Conservation (phyloP, 2,888 invertebrate genomes). For the Thereva unica region DNA sequence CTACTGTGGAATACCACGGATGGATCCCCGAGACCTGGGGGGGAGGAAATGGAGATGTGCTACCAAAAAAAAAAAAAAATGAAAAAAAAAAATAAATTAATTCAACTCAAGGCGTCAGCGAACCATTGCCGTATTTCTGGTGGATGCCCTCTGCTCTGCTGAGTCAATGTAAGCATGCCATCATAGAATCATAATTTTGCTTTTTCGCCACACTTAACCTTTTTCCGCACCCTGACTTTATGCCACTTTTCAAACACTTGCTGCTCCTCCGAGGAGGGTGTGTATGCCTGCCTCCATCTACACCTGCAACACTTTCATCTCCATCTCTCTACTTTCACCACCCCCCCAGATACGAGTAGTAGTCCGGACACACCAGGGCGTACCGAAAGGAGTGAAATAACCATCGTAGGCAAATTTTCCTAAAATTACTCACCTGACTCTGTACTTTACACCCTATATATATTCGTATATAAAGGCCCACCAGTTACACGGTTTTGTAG, state of each 20-base stretch:
- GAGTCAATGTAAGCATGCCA: conserved; percentile 14
- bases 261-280: conserved; percentile 4
- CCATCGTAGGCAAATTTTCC: conserved; percentile 28
- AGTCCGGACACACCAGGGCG: background rate
- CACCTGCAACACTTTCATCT: too few species aligned
- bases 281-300: background rate
- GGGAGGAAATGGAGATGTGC: too few species aligned
- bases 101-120: conserved; percentile 19
- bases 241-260: conserved; percentile 12
- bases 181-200: conserved; percentile 14
- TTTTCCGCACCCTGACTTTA: conserved; percentile 9
- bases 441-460: conserved; percentile 14
- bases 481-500: conserved; percentile 11
- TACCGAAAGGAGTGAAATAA: conserved; percentile 9
- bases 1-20: too few species aligned
- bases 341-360: too few species aligned
- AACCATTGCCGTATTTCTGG: conserved; percentile 14
- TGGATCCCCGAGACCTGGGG: too few species aligned
- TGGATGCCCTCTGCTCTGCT: conserved; percentile 24
- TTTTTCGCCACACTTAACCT: conserved; percentile 8
- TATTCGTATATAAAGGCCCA: background rate
- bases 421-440: conserved; percentile 26
- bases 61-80: too few species aligned
- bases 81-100: conserved; percentile 3
- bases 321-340: too few species aligned